Base-by-base conservation (phyloP, 2,888 invertebrate species). In the Mesorhabditis spiculigera region DNA sequence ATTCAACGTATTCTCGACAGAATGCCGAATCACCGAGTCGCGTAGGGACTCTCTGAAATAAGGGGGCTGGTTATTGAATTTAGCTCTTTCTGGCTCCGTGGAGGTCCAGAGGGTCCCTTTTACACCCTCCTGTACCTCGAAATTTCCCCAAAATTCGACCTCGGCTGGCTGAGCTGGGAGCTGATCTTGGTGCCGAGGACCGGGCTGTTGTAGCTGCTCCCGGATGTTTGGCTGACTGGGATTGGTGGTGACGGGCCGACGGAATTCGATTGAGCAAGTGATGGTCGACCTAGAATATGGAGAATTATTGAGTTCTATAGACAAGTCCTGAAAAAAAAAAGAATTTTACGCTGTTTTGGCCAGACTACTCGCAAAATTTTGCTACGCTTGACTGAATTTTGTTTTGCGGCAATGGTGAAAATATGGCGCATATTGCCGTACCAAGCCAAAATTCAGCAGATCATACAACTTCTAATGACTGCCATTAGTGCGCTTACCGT, bases 1-100 rank as follows among this genome's bases (percentile, higher is more conserved):
- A 66, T 73, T 71, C 44, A 78, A 68, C 41, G 76, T 76, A 63
- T 76, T 72, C 67, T 71, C 73, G 10, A 76, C 75, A 73, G 74
- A 76, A 44, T 75, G 75, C 8, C 78, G 75, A 44, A 78, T 78
- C 41, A 74, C 74, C 4, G 78, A 74, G 65, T 78, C 78, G 1
- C 78, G 73, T 43, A 78, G 73, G 4, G 78, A 78, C 68, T 78
- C 78, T 42, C 76, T 76, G 66, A 66, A 73, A 65, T 41, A 28
- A 65, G 13, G 28, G 28, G 63, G 8, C 44, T 68, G 28, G 1
- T 28, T 3, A 28, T 28, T 28, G 28, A 28, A 28, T 28, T 28
- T 28, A 28, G 28, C 28, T 28, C 28, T 28, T 28, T 28, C 28
- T 28, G 28, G 28, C 28, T 28, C 28, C 28, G 28, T 28, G 28